phyloP scores from a whole-genome alignment of 2,888 invertebrate genomes.

The Pachliopta kotzebuea region DNA sequence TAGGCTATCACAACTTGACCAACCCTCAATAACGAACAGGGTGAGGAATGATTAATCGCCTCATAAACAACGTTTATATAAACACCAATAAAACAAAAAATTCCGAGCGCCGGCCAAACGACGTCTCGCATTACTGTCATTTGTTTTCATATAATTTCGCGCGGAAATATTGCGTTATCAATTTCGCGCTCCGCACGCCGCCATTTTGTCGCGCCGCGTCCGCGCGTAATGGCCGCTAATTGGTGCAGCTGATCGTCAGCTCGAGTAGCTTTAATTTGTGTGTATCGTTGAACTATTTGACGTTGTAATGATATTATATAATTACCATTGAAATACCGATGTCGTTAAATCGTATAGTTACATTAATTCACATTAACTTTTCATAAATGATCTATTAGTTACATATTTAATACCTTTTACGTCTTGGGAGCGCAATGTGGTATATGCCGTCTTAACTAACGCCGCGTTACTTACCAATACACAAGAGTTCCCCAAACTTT shows the following conservation, averaged over 20 bases:
- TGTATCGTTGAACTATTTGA: neutral
- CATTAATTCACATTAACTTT: no score
- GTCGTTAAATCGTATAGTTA: no score
- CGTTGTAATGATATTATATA: neutral
- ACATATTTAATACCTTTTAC: no score
- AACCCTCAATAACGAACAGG: no score
- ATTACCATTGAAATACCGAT: no score
- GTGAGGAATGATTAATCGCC: neutral
- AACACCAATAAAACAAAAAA: slow-evolving; percentile 6
- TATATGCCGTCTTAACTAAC: no score
- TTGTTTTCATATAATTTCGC: slow-evolving; percentile 20
- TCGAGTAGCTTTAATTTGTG: slow-evolving; percentile 16
- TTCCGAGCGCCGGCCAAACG: neutral
- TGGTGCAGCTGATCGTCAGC: slow-evolving; percentile 34
- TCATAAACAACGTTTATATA: neutral
- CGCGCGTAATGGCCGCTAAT: slow-evolving; percentile 42
- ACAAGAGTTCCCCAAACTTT: no score
- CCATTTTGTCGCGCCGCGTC: slow-evolving; percentile 41
- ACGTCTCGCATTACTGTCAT: slow-evolving; percentile 16
- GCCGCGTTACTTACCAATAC: no score
- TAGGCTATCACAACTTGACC: no score
- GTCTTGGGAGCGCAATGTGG: no score
- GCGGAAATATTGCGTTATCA: slow-evolving; percentile 27
- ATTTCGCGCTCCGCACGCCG: slow-evolving; percentile 34
- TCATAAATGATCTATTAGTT: no score